phyloP scores from a whole-genome alignment of 2,797 vertebrate species.

The Enteromius argenteus region DNA sequence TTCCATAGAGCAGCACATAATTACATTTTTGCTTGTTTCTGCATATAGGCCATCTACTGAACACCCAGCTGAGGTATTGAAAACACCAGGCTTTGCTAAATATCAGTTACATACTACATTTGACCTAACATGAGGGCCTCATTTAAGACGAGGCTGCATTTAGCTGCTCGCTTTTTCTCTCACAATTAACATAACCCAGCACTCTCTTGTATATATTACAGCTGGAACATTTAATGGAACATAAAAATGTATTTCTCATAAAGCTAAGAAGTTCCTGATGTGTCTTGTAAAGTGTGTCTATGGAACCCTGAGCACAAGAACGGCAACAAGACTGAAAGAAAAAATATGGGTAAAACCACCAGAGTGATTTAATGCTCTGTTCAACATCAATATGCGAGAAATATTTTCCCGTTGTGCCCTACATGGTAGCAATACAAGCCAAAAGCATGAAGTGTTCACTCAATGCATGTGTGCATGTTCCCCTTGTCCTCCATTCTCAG shows the following conservation, averaged over 20 bases:
- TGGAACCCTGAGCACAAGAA: conserved; percentile 65
- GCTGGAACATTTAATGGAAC: conserved; percentile 74
- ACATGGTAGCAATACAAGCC: conserved; percentile 75
- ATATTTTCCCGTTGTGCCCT: conserved; percentile 74
- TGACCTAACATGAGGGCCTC: neutral
- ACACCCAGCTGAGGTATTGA: neutral
- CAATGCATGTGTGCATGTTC: conserved; percentile 7
- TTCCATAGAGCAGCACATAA: neutral
- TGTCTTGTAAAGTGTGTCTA: conserved; percentile 68
- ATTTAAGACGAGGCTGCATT: conserved; percentile 22
- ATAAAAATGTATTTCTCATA: conserved; percentile 76
- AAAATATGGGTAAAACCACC: conserved; percentile 57
- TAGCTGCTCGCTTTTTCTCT: conserved; percentile 37
- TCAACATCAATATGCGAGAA: conserved; percentile 65
- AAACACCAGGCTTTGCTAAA: neutral
- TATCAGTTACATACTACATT: neutral
- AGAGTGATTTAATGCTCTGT: conserved; percentile 73
- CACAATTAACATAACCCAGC: conserved; percentile 64
- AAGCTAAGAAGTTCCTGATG: conserved; percentile 75
- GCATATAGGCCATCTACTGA: neutral
- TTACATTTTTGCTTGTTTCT: neutral
- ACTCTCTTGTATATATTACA: conserved; percentile 55
- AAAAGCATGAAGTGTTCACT: conserved; percentile 1
- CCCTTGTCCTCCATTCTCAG: neutral
- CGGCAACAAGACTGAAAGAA: conserved; percentile 40